A percentile compares a stretch with the other conserved stretches of the same genome.
Conservation (phyloP, 2,797 vertebrate genomes). For the Tamandua tetradactyla region DNA sequence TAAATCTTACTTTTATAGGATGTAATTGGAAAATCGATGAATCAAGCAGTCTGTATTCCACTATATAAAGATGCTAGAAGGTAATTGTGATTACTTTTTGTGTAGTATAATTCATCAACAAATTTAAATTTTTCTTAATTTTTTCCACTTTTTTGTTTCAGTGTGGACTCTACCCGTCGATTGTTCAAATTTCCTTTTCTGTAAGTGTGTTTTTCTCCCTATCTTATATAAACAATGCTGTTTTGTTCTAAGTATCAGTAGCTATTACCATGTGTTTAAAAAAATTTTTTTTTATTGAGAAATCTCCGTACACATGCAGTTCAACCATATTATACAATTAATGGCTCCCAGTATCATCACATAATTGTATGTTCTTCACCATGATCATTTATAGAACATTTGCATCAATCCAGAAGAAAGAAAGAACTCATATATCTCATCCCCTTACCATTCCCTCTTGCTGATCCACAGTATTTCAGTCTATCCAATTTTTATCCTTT, state of each 20-base stretch:
- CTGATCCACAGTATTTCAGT: no score
- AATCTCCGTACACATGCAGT: no score
- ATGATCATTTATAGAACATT: no score
- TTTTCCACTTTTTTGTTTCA: conserved; percentile 81
- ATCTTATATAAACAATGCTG: background rate
- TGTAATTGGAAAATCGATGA: conserved; percentile 95
- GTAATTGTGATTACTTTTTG: conserved; percentile 83
- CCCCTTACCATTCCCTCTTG: no score
- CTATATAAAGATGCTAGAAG: conserved; percentile 91
- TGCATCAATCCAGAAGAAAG: no score
- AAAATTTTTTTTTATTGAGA: no score
- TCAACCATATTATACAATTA: no score
- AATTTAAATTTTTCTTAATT: conserved; percentile 60
- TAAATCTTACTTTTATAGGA: conserved; percentile 87
- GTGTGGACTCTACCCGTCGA: conserved; percentile 89
- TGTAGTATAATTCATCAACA: conserved; percentile 19
- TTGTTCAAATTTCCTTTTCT: conserved; percentile 95
- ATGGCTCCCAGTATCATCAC: no score
- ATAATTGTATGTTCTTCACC: no score
- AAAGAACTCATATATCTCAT: no score
- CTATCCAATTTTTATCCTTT: no score
- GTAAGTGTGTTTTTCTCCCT: conserved; percentile 86
- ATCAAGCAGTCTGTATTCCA: conserved; percentile 89
- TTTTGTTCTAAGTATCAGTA: background rate
- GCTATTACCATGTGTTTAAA: background rate